phyloP scores from a whole-genome alignment of 2,888 invertebrate genomes.

The Zaprionus obscuricornis region DNA sequence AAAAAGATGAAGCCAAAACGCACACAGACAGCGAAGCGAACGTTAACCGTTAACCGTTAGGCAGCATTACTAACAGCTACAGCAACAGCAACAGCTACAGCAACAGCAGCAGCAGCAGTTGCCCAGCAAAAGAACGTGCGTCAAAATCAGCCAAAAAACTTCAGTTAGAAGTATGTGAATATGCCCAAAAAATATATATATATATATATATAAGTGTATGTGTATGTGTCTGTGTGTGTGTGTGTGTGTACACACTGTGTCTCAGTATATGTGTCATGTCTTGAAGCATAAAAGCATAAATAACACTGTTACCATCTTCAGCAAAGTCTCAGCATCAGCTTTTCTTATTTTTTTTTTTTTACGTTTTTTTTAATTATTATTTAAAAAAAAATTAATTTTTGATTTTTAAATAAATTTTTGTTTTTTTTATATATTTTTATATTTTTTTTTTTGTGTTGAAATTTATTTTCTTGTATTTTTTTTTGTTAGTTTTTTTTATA shows the following conservation, averaged over 20 bases:
- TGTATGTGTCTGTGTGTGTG: slow-evolving; percentile 11
- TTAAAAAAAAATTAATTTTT: too few species aligned
- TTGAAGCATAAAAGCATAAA: slow-evolving; percentile 19
- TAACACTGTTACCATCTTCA: slow-evolving; percentile 11
- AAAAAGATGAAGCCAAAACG: slow-evolving; percentile 50
- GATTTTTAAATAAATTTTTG: slow-evolving; percentile 22
- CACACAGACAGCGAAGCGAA: slow-evolving; percentile 25
- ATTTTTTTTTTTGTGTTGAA: slow-evolving; percentile 31
- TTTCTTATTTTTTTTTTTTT: slow-evolving; percentile 23
- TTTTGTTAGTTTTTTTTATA: slow-evolving; percentile 8
- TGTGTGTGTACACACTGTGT: too few species aligned
- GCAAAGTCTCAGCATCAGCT: not conserved
- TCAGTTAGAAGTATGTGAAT: slow-evolving; percentile 12
- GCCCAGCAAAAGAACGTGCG: slow-evolving; percentile 15
- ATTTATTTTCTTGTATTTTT: not conserved
- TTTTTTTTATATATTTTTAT: slow-evolving; percentile 1
- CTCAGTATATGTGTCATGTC: too few species aligned
- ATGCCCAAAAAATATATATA: not conserved
- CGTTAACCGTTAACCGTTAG: slow-evolving; percentile 24
- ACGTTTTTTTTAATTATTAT: not conserved
- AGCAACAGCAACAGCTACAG: not conserved
- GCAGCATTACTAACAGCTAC: slow-evolving; percentile 8
- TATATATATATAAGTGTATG: not conserved
- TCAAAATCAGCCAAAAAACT: slow-evolving; percentile 40
- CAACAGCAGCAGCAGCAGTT: not conserved